These are phyloP conservation scores for Clunio marinus DNA, from an alignment of 2,888 invertebrate genomes.

Conservation along the genomic window DNA sequence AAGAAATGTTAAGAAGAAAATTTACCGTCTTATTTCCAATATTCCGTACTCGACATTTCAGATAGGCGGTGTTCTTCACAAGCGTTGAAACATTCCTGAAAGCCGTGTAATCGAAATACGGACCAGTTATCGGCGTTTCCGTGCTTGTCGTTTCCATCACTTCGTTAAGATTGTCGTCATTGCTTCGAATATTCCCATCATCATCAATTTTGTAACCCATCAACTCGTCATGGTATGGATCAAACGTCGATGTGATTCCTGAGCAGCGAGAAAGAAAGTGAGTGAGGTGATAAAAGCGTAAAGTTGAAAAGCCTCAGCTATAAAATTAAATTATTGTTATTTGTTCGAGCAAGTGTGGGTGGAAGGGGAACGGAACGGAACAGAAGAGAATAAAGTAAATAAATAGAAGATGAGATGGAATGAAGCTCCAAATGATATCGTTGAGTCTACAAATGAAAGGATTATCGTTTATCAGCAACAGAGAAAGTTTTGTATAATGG, in stretches of 20 bases:
- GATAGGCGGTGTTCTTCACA: slow-evolving; percentile 46
- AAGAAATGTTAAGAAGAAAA: no score
- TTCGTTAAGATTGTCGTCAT: slow-evolving; percentile 1
- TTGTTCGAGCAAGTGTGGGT: background rate
- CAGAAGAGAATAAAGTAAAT: background rate
- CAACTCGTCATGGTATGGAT: slow-evolving; percentile 54
- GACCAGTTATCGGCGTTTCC: background rate
- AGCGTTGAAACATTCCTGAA: slow-evolving; percentile 27
- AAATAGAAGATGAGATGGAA: background rate
- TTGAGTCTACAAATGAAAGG: slow-evolving; percentile 5
- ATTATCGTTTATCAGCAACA: slow-evolving; percentile 11
- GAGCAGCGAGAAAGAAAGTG: background rate
- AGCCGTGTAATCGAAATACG: slow-evolving; percentile 18
- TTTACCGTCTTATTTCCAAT: slow-evolving; percentile 56
- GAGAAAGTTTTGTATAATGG: background rate
- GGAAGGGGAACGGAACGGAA: background rate
- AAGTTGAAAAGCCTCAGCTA: background rate
- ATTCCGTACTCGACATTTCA: slow-evolving; percentile 51
- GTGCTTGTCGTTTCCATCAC: slow-evolving; percentile 19
- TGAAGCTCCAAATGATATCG: background rate
- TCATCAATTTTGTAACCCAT: slow-evolving; percentile 54
- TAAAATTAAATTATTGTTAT: slow-evolving; percentile 27
- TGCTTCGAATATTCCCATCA: background rate
- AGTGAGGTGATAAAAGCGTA: background rate
- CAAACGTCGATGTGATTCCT: slow-evolving; percentile 36